Evolutionary conservation across 2,113 vertebrate species (phyloP).

Genomic region (Lophochroa leadbeateri): DNA sequence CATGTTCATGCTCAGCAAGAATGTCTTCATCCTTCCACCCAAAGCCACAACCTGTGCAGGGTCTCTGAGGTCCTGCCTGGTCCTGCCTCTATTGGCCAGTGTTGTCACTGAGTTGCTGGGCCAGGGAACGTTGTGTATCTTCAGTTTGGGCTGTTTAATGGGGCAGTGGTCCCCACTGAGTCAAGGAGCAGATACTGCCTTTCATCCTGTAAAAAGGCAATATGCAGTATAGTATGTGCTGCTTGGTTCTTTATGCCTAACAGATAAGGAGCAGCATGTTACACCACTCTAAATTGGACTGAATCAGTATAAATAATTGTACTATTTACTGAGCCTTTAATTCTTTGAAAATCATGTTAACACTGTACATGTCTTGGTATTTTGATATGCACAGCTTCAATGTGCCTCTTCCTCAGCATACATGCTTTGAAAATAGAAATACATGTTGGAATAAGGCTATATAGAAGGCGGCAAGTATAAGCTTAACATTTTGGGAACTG

Average conservation of each 20-base stretch:
- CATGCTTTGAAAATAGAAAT: neutral
- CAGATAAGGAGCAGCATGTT: rapidly evolving
- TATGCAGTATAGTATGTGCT: neutral
- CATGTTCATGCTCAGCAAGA: neutral
- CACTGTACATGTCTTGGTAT: neutral
- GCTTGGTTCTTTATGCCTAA: neutral
- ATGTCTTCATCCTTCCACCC: neutral
- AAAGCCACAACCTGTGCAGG: neutral
- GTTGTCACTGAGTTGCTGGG: rapidly evolving
- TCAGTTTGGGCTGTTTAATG: rapidly evolving
- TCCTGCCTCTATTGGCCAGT: rapidly evolving
- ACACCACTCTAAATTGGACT: neutral
- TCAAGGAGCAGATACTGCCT: neutral
- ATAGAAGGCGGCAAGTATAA: neutral
- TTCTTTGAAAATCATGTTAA: neutral
- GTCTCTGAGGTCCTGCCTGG: neutral
- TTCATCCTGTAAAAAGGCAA: neutral
- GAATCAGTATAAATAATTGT: neutral
- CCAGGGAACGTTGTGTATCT: rapidly evolving
- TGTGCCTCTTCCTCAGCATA: neutral
- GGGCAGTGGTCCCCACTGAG: neutral
- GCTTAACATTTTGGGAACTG: neutral
- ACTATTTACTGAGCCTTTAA: neutral
- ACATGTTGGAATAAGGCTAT: rapidly evolving
- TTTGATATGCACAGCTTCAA: neutral